Evolutionary conservation across 2,113 vertebrate species (phyloP).

Genomic region (Eidolon helvum): DNA sequence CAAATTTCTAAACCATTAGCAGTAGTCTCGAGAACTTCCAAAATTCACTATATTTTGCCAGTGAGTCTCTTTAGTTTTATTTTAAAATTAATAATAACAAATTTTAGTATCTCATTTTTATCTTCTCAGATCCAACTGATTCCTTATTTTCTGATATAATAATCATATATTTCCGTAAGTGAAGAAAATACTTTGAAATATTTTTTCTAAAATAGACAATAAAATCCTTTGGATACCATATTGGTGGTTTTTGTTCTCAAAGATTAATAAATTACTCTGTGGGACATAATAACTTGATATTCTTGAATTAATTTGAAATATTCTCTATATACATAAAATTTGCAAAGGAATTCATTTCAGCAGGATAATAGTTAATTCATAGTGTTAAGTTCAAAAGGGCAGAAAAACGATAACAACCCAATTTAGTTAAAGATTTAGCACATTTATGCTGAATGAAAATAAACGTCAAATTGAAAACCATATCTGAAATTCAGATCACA

Average conservation of each 20-base stretch:
- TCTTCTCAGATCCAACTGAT: neutral
- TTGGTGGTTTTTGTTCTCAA: neutral
- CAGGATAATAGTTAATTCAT: conserved; percentile 80
- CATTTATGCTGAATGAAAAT: conserved; percentile 77
- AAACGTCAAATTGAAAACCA: conserved; percentile 77
- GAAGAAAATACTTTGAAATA: conserved; percentile 19
- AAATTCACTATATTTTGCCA: neutral
- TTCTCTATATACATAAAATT: conserved; percentile 71
- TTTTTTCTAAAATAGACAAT: conserved; percentile 31
- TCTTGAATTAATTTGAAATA: conserved; percentile 66
- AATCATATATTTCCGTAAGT: neutral
- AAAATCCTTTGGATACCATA: neutral
- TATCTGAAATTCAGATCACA: conserved; percentile 85
- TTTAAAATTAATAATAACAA: neutral
- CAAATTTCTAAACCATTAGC: neutral
- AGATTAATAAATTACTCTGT: conserved; percentile 5
- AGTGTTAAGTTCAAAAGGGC: conserved; percentile 75
- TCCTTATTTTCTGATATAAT: neutral
- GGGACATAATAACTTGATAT: neutral
- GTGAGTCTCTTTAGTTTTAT: neutral
- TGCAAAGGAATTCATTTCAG: conserved; percentile 75
- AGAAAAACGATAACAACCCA: conserved; percentile 76
- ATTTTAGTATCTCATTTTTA: conserved; percentile 10
- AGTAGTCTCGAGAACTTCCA: neutral
- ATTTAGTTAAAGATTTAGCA: conserved; percentile 68